Base-by-base conservation (phyloP, 2,888 invertebrate species). In the Caenorhabditis zanzibari region DNA sequence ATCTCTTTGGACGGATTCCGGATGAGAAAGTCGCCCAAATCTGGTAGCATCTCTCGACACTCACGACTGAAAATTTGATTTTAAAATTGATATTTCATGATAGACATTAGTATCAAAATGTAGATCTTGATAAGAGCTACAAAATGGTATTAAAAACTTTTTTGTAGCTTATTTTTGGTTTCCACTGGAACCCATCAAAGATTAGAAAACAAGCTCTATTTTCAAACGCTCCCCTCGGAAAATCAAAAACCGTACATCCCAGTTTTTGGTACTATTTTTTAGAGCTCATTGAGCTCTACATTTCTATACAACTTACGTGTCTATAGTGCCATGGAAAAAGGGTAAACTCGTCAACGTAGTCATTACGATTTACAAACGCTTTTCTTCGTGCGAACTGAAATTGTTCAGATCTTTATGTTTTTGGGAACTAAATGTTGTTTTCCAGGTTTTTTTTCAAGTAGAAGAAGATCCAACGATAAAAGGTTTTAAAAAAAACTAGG, bases 321-420 rank as follows among this genome's bases (percentile, higher is more conserved):
- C 74, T 19, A 74, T 63, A 1, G 74, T 54, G 14, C 74, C 74
- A 28, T 74, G 74, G 32, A 74, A 64, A 28, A 64, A 74, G 26
- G 38, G 74, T 35, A 59, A 35, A 59, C 32, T 59, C 12, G 32
- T 35, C 19, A 59, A 59, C 12, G 35, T 19, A 2, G 73, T 12
- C 49, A 49, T 61, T 52, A 47, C 47, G 4, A 61, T 44, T 44
- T 22, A 28, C 22, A 0, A 19, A 38, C 6, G 38, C 12, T 12
- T 38, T 6, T 28, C 4, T 64, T 24, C 28, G n/a, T 61, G 14
- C 19, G 44, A 49, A 44, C 44, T 44, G 44, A n/a, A 32, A 32
- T 6, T 32, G 66, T 16, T 26, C 4, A 49, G 44, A 6, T 16
- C 14, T 32, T 7, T 32, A 4, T 32, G 32, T 32, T 32, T 32